phyloP scores from a whole-genome alignment of 2,888 invertebrate genomes.

The Ametastegia equiseti region DNA sequence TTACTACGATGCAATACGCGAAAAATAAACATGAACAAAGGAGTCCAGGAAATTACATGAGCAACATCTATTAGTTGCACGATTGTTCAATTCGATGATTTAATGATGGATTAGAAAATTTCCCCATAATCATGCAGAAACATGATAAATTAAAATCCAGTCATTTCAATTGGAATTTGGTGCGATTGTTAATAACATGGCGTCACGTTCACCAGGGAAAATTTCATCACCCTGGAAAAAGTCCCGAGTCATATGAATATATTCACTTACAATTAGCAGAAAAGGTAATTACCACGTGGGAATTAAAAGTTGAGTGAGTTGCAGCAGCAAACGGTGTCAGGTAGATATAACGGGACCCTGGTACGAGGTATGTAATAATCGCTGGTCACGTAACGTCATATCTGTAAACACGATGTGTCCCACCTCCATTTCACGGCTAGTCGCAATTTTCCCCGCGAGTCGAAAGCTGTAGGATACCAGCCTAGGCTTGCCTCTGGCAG shows the following conservation, averaged over 20 bases:
- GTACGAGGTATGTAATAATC: too few species aligned
- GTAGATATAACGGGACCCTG: conserved; percentile 16
- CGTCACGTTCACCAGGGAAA: too few species aligned
- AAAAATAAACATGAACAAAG: not conserved
- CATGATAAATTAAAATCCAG: too few species aligned
- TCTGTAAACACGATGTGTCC: conserved; percentile 34
- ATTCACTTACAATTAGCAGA: not conserved
- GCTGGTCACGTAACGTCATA: conserved; percentile 41
- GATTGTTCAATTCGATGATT: too few species aligned
- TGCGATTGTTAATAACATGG: too few species aligned
- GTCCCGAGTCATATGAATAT: not conserved
- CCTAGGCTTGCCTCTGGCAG: conserved; percentile 54
- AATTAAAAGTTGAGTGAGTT: conserved; percentile 1
- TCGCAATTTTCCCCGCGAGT: conserved; percentile 60
- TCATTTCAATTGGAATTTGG: too few species aligned
- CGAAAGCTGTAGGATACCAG: conserved; percentile 58
- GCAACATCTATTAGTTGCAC: not conserved
- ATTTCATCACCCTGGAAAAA: too few species aligned
- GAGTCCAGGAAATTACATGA: not conserved
- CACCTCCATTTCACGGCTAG: conserved; percentile 41
- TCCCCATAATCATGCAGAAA: too few species aligned
- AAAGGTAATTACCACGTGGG: not conserved
- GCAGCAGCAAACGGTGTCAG: not conserved
- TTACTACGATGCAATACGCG: not conserved
- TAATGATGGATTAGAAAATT: too few species aligned